These are phyloP conservation scores for Drosophila miranda DNA, from an alignment of 1,140 invertebrate species.

Conservation along the genomic window DNA sequence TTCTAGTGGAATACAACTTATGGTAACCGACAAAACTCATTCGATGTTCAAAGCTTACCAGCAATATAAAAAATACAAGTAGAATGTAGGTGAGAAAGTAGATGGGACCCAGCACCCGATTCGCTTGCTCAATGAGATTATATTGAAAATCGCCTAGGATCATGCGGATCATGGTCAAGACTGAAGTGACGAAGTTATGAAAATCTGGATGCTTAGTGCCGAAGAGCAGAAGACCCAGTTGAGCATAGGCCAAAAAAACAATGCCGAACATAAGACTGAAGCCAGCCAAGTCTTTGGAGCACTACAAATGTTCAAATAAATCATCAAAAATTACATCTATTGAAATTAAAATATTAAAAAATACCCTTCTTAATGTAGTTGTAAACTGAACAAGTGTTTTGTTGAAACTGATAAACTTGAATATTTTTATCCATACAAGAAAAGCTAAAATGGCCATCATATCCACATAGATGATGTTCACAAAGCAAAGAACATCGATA, in stretches of 20 bases:
- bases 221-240: slow-evolving; percentile 88
- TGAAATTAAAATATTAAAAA: no score
- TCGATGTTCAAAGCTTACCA: slow-evolving; percentile 83
- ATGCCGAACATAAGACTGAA: slow-evolving; percentile 93
- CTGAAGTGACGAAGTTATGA: slow-evolving; percentile 85
- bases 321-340: no score
- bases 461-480: slow-evolving; percentile 65
- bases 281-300: slow-evolving; percentile 89
- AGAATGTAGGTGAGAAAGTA: slow-evolving; percentile 91
- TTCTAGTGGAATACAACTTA: slow-evolving; percentile 83
- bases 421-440: slow-evolving; percentile 77
- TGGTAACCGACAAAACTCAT: no score
- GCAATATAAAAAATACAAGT: slow-evolving; percentile 91
- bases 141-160: slow-evolving; percentile 94
- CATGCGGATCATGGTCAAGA: slow-evolving; percentile 89
- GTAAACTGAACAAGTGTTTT: slow-evolving; percentile 90
- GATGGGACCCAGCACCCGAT: slow-evolving; percentile 89
- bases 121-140: slow-evolving; percentile 87
- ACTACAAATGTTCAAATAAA: slow-evolving; percentile 78
- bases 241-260: slow-evolving; percentile 91
- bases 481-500: slow-evolving; percentile 51
- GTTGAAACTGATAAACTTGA: slow-evolving; percentile 85
- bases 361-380: slow-evolving; percentile 84
- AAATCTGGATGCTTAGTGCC: slow-evolving; percentile 87
- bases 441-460: slow-evolving; percentile 73